A percentile compares a stretch with the other conserved stretches of the same genome.
phyloP scores from a whole-genome alignment of 2,113 vertebrate species.

The Hyaena hyaena region DNA sequence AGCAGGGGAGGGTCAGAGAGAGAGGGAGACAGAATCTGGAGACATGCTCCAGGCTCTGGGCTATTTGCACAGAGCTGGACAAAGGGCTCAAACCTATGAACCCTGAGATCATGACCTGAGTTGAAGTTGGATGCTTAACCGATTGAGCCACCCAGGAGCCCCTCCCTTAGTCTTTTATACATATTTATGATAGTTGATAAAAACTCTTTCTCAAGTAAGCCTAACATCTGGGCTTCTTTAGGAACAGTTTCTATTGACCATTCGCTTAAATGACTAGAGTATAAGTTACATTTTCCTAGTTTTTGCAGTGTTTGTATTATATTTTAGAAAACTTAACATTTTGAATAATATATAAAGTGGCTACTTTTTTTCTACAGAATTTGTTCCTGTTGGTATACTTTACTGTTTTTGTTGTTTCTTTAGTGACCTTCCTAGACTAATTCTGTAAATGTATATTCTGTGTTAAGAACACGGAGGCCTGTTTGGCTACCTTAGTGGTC shows the following conservation, averaged over 20 bases:
- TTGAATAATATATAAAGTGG: not conserved
- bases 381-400: not conserved
- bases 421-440: not conserved
- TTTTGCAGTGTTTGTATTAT: not conserved
- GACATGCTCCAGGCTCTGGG: too few species aligned
- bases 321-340: not conserved
- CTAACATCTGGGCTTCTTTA: not conserved
- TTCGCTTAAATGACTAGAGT: not conserved
- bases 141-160: too few species aligned
- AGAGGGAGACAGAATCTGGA: too few species aligned
- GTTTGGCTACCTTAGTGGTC: not conserved
- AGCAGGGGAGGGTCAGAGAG: too few species aligned
- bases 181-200: not conserved
- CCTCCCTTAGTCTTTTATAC: not conserved
- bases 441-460: not conserved
- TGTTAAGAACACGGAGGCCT: not conserved
- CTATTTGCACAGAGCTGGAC: too few species aligned
- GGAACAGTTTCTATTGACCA: not conserved
- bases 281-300: not conserved
- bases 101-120: too few species aligned
- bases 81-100: too few species aligned
- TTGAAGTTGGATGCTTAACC: too few species aligned
- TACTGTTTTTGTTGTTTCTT: not conserved
- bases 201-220: not conserved
- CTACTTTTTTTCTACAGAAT: not conserved